Evolutionary conservation across 2,888 invertebrate genomes (phyloP).

Genomic region (Tuta absoluta): DNA sequence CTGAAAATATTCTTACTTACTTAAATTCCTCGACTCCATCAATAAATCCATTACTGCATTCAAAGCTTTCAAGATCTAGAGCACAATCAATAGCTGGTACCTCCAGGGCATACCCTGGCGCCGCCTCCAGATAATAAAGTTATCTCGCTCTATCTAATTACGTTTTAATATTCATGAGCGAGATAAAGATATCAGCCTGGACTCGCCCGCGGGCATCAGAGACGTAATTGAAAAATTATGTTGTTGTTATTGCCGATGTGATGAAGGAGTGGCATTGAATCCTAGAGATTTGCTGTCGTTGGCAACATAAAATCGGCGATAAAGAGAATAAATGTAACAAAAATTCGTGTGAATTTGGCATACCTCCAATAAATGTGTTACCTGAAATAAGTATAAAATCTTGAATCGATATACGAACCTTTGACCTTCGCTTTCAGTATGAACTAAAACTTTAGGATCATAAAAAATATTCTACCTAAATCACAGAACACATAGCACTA

Average conservation of each 20-base stretch:
- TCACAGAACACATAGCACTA: too few species aligned
- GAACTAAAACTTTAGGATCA: too few species aligned
- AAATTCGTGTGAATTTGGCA: too few species aligned
- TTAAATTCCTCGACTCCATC: background rate
- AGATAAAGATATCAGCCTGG: constrained; percentile 15
- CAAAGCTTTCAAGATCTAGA: constrained; percentile 32
- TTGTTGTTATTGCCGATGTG: constrained; percentile 11
- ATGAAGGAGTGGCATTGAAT: background rate
- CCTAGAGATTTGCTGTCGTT: background rate
- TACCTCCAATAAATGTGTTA: too few species aligned
- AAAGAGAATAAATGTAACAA: too few species aligned
- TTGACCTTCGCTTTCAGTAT: too few species aligned
- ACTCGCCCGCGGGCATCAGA: background rate
- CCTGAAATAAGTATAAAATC: too few species aligned
- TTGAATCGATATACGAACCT: too few species aligned
- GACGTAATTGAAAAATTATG: constrained; percentile 15
- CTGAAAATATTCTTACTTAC: too few species aligned
- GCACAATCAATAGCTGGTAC: constrained; percentile 23
- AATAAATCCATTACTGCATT: background rate
- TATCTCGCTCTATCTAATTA: constrained; percentile 23
- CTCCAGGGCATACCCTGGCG: constrained; percentile 2
- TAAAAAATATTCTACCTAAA: too few species aligned
- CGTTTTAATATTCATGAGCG: constrained; percentile 21
- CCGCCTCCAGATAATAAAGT: constrained; percentile 18
- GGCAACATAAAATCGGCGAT: background rate